These are phyloP conservation scores for Epistrophe grossulariae DNA, from an alignment of 2,888 invertebrate species.

Conservation along the genomic window DNA sequence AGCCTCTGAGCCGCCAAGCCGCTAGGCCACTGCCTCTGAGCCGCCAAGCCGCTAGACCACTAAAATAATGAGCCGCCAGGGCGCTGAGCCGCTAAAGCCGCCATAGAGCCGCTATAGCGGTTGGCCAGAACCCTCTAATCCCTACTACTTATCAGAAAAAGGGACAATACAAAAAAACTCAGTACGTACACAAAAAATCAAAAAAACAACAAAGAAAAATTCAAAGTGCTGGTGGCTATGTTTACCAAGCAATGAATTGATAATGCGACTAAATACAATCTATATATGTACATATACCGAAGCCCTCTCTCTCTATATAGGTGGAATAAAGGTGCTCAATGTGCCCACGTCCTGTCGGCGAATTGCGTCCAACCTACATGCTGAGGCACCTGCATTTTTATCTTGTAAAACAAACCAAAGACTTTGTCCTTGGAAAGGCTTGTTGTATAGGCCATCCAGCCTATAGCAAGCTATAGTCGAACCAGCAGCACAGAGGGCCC, in stretches of 20 bases:
- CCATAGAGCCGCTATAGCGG: no score
- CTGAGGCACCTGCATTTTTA: constrained; percentile 71
- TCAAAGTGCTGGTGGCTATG: constrained; percentile 65
- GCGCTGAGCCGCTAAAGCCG: no score
- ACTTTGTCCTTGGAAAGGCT: constrained; percentile 67
- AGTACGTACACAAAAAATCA: constrained; percentile 11
- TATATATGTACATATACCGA: neutral
- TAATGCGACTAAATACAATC: constrained; percentile 70
- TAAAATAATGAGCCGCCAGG: no score
- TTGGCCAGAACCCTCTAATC: no score
- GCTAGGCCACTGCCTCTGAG: no score
- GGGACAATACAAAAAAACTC: constrained; percentile 11
- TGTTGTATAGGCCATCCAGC: neutral
- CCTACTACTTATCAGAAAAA: no score
- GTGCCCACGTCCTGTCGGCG: constrained; percentile 62
- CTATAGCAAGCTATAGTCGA: neutral
- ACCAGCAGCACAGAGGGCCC: constrained; percentile 12
- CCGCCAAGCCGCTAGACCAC: no score
- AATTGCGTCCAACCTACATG: constrained; percentile 63
- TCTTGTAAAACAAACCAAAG: constrained; percentile 63
- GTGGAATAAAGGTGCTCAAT: constrained; percentile 42
- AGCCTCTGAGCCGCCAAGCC: no score
- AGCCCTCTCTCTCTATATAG: neutral
- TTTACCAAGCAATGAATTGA: constrained; percentile 70
- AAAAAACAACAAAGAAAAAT: constrained; percentile 32